These are phyloP conservation scores for Chydorus sphaericus DNA, from an alignment of 2,888 invertebrate genomes.

Conservation along the genomic window DNA sequence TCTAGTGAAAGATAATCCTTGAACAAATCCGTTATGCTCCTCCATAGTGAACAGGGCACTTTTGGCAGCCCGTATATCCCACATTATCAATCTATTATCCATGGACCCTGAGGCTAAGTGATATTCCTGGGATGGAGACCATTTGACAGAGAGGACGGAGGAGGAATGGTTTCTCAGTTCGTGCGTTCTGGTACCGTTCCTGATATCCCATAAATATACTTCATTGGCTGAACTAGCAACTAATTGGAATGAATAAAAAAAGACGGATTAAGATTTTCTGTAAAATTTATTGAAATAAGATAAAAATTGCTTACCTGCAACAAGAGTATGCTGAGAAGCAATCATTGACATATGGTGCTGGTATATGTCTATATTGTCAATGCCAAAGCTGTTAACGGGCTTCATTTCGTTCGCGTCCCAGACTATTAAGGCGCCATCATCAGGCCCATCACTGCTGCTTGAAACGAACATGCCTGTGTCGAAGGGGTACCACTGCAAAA, in stretches of 20 bases:
- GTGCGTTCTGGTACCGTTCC: constrained; percentile 31
- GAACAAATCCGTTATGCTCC: constrained; percentile 31
- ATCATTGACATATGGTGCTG: constrained; percentile 32
- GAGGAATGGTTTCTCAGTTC: constrained; percentile 29
- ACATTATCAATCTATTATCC: constrained; percentile 30
- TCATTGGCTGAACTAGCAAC: constrained; percentile 15
- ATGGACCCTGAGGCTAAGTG: constrained; percentile 32
- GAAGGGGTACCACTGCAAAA: constrained; percentile 36
- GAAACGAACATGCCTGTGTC: constrained; percentile 37
- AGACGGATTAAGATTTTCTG: background rate
- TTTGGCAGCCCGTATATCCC: constrained; percentile 35
- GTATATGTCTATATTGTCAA: constrained; percentile 29
- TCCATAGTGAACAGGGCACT: constrained; percentile 30
- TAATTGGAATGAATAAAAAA: background rate
- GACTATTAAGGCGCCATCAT: constrained; percentile 31
- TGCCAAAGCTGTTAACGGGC: constrained; percentile 30
- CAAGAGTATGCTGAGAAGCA: background rate
- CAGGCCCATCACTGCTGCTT: constrained; percentile 33
- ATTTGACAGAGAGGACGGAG: constrained; percentile 25
- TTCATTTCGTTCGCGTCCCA: constrained; percentile 35
- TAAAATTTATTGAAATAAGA: background rate
- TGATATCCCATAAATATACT: constrained; percentile 32
- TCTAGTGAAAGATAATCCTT: constrained; percentile 30
- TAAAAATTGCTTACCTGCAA: background rate
- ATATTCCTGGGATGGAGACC: constrained; percentile 33